Evolutionary conservation across 2,113 vertebrate species (phyloP).

Genomic region (Psettodes erumei): DNA sequence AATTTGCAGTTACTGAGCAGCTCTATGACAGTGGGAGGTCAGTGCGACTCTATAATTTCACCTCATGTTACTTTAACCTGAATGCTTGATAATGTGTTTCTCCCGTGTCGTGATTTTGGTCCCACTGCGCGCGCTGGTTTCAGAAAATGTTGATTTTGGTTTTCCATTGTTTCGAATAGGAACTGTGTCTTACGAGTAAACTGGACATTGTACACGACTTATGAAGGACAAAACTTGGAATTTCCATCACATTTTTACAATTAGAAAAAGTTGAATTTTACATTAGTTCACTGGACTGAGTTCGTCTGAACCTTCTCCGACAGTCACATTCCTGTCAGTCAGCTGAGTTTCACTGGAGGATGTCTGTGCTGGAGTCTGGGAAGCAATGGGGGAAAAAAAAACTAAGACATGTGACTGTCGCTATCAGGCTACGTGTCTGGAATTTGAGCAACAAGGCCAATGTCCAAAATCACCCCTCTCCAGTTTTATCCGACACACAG

Average conservation of each 20-base stretch:
- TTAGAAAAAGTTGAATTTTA: slow-evolving; percentile 19
- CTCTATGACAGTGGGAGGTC: slow-evolving; percentile 10
- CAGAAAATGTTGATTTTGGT: slow-evolving; percentile 9
- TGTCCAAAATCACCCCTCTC: slow-evolving; percentile 13
- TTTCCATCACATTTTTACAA: slow-evolving; percentile 3
- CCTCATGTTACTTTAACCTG: neutral
- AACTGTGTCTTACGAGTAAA: neutral
- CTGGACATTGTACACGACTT: slow-evolving; percentile 9
- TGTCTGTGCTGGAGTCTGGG: slow-evolving; percentile 7
- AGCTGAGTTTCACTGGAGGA: slow-evolving; percentile 1
- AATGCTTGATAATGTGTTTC: neutral
- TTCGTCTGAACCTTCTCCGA: neutral
- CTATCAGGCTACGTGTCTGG: slow-evolving; percentile 9
- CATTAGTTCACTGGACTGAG: neutral
- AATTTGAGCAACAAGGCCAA: slow-evolving; percentile 29
- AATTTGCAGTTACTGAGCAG: slow-evolving; percentile 19
- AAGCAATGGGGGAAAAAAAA: slow-evolving; percentile 3
- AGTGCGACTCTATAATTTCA: neutral
- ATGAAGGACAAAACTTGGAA: neutral
- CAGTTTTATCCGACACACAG: neutral
- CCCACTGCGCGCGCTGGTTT: slow-evolving; percentile 1
- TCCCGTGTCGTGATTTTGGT: slow-evolving; percentile 41
- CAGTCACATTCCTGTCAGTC: neutral
- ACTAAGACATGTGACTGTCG: slow-evolving; percentile 4
- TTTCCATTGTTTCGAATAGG: neutral